Conservation (phyloP, 2,113 vertebrate genomes). For the Lepidothrix coronata region DNA sequence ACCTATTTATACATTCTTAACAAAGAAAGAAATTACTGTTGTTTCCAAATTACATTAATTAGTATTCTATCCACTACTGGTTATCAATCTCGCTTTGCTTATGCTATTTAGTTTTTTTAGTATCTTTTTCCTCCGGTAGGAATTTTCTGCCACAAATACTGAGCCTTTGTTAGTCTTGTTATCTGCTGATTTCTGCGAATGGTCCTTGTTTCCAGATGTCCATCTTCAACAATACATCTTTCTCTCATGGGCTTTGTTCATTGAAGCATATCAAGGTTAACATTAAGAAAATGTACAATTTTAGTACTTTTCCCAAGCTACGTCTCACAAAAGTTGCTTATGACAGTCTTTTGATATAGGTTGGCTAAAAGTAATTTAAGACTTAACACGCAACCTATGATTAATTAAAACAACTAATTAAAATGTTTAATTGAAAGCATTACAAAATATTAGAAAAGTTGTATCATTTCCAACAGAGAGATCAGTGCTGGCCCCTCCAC, state of each 20-base stretch:
- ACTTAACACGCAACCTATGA: background rate
- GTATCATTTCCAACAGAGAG: background rate
- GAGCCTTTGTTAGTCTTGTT: background rate
- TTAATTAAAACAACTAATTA: background rate
- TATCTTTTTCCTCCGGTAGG: background rate
- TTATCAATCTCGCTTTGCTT: background rate
- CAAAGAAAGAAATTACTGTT: background rate
- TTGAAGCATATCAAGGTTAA: background rate
- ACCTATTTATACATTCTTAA: background rate
- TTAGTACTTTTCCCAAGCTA: background rate
- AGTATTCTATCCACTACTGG: background rate
- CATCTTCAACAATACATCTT: background rate
- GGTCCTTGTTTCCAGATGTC: background rate
- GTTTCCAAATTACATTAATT: background rate
- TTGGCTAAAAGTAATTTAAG: background rate
- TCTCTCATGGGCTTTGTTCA: background rate
- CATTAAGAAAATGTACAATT: background rate
- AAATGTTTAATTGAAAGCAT: background rate
- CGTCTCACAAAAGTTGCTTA: background rate
- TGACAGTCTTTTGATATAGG: background rate
- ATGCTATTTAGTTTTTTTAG: background rate
- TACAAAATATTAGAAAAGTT: background rate
- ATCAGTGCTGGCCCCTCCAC: rapidly evolving
- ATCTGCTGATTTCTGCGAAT: background rate
- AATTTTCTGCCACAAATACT: background rate